Evolutionary conservation across 1,140 invertebrate species (phyloP), one percentile per base, ranked within the genome.

Genomic region (Drosophila miranda): DNA sequence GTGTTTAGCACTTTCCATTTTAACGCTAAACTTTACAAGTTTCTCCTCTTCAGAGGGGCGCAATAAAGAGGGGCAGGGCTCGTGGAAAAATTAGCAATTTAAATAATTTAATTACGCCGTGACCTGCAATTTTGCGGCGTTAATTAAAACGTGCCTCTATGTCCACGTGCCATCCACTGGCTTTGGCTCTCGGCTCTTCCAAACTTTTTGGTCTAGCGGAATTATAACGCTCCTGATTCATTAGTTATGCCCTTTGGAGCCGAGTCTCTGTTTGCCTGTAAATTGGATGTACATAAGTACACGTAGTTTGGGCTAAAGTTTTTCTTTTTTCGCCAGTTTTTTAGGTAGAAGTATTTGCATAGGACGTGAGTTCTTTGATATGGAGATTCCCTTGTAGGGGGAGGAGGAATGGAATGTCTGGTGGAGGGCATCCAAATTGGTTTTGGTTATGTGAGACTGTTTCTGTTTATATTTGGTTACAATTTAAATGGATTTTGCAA

Each of bases 71-170:
- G 0, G 28, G 34, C 3, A 1, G 11, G n/a, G 8, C 26, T 30
- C 3, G 30, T 30, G 30, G 7, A 51, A 64, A 76, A 86, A 84
- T 84, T 81, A 84, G 81, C 81, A 84, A 81, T 81, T 84, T 86
- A 70, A 84, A 84, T 84, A 84, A 84, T 84, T 84, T 75, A 84
- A 84, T 84, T 84, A 68, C 64, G 64, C 23, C 73, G 74, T 86
- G 82, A 86, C 82, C 81, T 77, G 72, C 77, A 77, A 84, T 87
- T 38, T 84, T 81, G 73, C 44, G 80, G 77, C 81, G 63, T 84
- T 84, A 84, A 84, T 84, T 86, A 84, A 84, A 84, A 84, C 69
- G 81, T 86, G 81, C 34, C 11, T 3, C 34, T 58, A 67, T 74
- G 82, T 84, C 81, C 81, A 86, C 77, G 73, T 77, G 81, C 73